phyloP scores from a whole-genome alignment of 23 tunicate species.

The Halocynthia aurantium region DNA sequence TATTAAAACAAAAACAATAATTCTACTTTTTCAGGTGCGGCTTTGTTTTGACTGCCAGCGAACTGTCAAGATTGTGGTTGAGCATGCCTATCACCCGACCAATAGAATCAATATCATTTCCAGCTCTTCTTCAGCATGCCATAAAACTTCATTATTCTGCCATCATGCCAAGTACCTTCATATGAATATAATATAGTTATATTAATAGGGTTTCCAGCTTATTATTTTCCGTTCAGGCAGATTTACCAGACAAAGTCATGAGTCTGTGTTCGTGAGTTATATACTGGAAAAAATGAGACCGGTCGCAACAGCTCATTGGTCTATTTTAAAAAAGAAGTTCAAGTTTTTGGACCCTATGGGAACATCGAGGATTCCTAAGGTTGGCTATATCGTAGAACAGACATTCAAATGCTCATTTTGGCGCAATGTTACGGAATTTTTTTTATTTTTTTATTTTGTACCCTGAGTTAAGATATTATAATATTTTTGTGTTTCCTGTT shows the following conservation, averaged over 20 bases:
- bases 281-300: constrained; percentile 71
- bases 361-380: constrained; percentile 82
- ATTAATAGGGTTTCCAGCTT: neutral
- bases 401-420: no score
- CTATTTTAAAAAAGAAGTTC: constrained; percentile 63
- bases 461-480: neutral
- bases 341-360: constrained; percentile 91
- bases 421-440: neutral
- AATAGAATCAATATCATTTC: constrained; percentile 79
- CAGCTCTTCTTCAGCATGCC: constrained; percentile 64
- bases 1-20: no score
- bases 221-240: constrained; percentile 31
- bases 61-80: constrained; percentile 71
- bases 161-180: constrained; percentile 38
- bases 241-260: constrained; percentile 59
- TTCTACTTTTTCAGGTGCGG: constrained; percentile 50
- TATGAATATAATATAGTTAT: neutral
- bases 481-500: neutral
- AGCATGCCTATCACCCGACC: constrained; percentile 90
- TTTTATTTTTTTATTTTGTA: neutral
- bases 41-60: constrained; percentile 79
- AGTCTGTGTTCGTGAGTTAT: constrained; percentile 49
- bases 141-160: constrained; percentile 62
- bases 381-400: neutral
- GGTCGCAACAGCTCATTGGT: constrained; percentile 58